phyloP scores from a whole-genome alignment of 2,797 vertebrate genomes.

The Pagetopsis macropterus region DNA sequence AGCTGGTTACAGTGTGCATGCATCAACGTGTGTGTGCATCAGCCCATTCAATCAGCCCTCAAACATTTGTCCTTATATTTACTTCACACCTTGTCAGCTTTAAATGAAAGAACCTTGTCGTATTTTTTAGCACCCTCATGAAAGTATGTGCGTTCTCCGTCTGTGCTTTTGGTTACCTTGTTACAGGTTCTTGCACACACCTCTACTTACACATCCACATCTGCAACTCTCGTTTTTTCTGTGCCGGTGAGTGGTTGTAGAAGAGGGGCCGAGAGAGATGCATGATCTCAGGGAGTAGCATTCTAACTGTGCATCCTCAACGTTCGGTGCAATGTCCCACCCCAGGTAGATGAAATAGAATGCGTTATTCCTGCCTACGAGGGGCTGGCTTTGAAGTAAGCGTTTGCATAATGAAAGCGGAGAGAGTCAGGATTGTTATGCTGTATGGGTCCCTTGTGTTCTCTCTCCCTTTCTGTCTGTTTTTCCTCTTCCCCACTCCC shows the following conservation, averaged over 20 bases:
- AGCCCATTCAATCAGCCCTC: constrained; percentile 19
- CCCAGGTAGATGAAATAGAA: constrained; percentile 82
- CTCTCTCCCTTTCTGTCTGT: constrained; percentile 47
- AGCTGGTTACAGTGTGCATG: constrained; percentile 55
- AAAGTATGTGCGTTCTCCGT: constrained; percentile 1
- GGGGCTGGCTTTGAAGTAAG: constrained; percentile 79
- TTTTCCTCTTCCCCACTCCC: constrained; percentile 25
- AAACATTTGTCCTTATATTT: constrained; percentile 17
- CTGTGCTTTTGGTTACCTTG: neutral
- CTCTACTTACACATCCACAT: neutral
- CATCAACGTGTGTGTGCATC: constrained; percentile 36
- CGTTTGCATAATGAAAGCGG: constrained; percentile 79
- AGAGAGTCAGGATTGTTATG: constrained; percentile 77
- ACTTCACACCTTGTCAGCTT: constrained; percentile 31
- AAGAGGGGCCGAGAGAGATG: constrained; percentile 29
- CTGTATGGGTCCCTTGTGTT: constrained; percentile 61
- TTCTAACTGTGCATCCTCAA: constrained; percentile 42
- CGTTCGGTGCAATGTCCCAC: constrained; percentile 64
- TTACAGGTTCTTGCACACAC: neutral
- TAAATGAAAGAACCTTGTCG: constrained; percentile 1
- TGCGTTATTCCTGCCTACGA: constrained; percentile 77
- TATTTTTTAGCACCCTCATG: neutral
- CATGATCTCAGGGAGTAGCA: constrained; percentile 39
- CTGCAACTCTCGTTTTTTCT: neutral
- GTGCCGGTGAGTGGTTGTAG: constrained; percentile 17